Percentiles rank a stretch among this genome's conserved stretches.
Conservation (phyloP, 2,113 vertebrate genomes). For the Hiodon alosoides region DNA sequence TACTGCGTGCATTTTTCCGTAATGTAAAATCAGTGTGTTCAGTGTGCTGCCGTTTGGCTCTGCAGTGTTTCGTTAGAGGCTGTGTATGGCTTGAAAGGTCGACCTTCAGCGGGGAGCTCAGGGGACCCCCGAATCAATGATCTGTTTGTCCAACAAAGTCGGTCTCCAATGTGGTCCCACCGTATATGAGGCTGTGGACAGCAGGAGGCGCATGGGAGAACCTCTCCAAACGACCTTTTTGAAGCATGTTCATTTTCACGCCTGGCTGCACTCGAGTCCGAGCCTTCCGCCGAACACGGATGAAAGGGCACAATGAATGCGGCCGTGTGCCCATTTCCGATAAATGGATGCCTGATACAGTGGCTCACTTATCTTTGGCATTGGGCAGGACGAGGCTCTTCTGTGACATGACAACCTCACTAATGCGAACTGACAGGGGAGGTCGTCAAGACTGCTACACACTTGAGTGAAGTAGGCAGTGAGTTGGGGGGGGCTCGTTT, state of each 20-base stretch:
- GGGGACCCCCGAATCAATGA: no score
- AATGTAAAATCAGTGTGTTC: no score
- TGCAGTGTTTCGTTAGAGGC: no score
- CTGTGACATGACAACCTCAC: conserved; percentile 54
- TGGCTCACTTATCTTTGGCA: conserved; percentile 46
- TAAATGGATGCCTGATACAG: conserved; percentile 42
- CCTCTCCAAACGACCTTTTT: not conserved
- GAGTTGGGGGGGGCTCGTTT: no score
- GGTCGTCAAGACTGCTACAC: conserved; percentile 52
- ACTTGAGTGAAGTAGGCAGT: no score
- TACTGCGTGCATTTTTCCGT: no score
- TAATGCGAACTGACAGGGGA: conserved; percentile 49
- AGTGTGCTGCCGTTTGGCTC: no score
- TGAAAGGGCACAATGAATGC: conserved; percentile 58
- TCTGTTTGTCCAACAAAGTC: no score
- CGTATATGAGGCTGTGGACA: no score
- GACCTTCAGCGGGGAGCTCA: no score
- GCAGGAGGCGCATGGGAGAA: not conserved
- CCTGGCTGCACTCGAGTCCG: conserved; percentile 43
- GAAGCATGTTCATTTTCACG: conserved; percentile 44
- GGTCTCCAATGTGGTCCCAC: no score
- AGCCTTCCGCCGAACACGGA: conserved; percentile 51
- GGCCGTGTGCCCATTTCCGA: conserved; percentile 58
- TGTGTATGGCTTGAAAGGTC: no score
- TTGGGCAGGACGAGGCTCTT: conserved; percentile 39